Evolutionary conservation across 1,140 invertebrate species (phyloP), one percentile per base, ranked within the genome.

Genomic region (Tachypleus tridentatus): DNA sequence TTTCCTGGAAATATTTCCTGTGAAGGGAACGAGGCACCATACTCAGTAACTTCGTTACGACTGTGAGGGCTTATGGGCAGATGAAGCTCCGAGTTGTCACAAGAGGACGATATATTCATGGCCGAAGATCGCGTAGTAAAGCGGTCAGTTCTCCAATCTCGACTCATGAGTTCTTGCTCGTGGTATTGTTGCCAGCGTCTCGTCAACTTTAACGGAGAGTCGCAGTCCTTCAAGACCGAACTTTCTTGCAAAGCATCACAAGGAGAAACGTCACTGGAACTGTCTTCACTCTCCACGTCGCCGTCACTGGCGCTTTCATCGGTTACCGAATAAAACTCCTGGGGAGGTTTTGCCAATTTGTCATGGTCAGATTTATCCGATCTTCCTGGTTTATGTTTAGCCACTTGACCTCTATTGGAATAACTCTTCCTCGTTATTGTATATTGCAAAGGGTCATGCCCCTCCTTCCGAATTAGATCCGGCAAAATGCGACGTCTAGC

Each of bases 381-480:
- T 29, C 54, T 62, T 29, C 60, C 63, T 48, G 56, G 58, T 54
- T 57, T 11, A 5, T 57, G 62, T 9, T 6, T 66, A 9, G 57
- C n/a, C 9, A n/a, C 59, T 10, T 50, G 76, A 4, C 58, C 49
- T 49, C 57, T 29, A 51, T 60, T 61, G 57, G 63, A 64, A 11
- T 68, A 64, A 57, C 64, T 88, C 48, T 90, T 84, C 3, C 93
- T 82, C 1, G 90, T 93, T 66, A 97, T 96, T 1, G 91, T 96
- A 73, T 88, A 97, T 71, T 92, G 86, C 51, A 89, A 78, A 0
- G 93, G 93, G 77, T 97, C 91, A 68, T 93, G 86, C 0, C 93
- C 93, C 74, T 96, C 93, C 11, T 86, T 84, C 3, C 89, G 80
- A 54, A 97, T 93, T 84, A 97, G 92, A 74, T 95, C 91, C 0